Evolutionary conservation across 2,113 vertebrate genomes (phyloP), one percentile per base, ranked within the genome.

Genomic region (Propithecus coquereli): DNA sequence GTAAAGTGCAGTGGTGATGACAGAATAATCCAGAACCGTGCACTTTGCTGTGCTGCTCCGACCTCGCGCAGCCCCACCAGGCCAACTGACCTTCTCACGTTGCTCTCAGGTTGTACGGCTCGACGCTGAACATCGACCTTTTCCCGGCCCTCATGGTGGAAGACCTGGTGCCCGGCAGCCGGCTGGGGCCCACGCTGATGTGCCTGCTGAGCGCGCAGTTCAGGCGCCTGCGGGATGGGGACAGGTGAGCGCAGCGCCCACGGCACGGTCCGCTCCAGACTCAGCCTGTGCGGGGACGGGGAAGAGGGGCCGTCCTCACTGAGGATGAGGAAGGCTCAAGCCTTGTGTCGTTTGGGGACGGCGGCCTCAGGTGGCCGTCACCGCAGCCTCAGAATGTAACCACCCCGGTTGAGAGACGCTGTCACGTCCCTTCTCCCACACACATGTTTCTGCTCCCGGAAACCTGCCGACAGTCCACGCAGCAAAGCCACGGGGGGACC

Each of bases 61-160:
- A 0, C 59, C 14, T 2, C 5, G 3, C 3, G 0, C 52, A 1
- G 4, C 54, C 34, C 5, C 3, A 5, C 10, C 1, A 0, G 16
- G 47, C 30, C 14, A 2, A 11, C 27, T 18, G 13, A 14, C 32
- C 20, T 18, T 11, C 4, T 1, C 0, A 2, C 14, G 3, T 47
- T 8, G 0, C 16, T 34, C 4, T 32, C 32, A 99, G 99, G 97
- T 97, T 99, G 11, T 99, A 99, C 52, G 99, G 99, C 34, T 99
- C 99, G 0, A 99, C 99, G 0, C 98, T 99, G 96, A 99, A 99
- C 97, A 97, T 99, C 20, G 99, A 99, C 97, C 95, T 99, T 8
- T 99, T 99, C 98, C 99, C 99, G 1, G 99, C 99, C n/a, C 98
- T 99, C 89, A 99, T 99, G 99, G 99, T 99, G 74, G 99, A 99